Percentiles rank a stretch among this genome's conserved stretches.
phyloP scores from a whole-genome alignment of 2,888 invertebrate genomes.

The Pyralis farinalis region DNA sequence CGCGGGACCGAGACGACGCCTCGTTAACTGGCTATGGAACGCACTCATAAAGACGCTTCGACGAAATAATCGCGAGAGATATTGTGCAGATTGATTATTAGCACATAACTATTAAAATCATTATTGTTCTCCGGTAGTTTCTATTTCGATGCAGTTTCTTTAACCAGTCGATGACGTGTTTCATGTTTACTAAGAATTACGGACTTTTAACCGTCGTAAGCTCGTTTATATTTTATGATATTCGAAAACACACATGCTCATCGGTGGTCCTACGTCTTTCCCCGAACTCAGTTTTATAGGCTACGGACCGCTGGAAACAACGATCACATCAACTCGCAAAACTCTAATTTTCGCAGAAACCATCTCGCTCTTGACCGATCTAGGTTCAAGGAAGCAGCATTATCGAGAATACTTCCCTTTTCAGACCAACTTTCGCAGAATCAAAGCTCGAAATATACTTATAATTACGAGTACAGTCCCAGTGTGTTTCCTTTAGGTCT shows the following conservation, averaged over 20 bases:
- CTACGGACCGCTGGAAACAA: conserved; percentile 71
- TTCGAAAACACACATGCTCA: conserved; percentile 50
- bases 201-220: conserved; percentile 5
- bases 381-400: conserved; percentile 16
- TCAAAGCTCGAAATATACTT: too few relatives aligned
- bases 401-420: conserved; percentile 10
- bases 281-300: conserved; percentile 68
- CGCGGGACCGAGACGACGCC: conserved; percentile 47
- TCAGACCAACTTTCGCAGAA: not conserved
- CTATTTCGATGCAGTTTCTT: conserved; percentile 1
- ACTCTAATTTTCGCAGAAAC: conserved; percentile 49
- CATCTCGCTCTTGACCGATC: conserved; percentile 21
- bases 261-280: conserved; percentile 57
- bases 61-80: conserved; percentile 57
- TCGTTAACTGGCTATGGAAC: conserved; percentile 67
- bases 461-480: too few relatives aligned
- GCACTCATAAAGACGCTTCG: conserved; percentile 69
- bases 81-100: conserved; percentile 19
- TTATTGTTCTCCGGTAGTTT: conserved; percentile 7
- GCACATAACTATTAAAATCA: conserved; percentile 16
- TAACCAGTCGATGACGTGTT: conserved; percentile 3
- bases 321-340: conserved; percentile 51
- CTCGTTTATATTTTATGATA: conserved; percentile 45
- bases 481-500: not conserved
- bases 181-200: conserved; percentile 6